Evolutionary conservation across 2,797 vertebrate genomes (phyloP).

Genomic region (Pempheris klunzingeri): DNA sequence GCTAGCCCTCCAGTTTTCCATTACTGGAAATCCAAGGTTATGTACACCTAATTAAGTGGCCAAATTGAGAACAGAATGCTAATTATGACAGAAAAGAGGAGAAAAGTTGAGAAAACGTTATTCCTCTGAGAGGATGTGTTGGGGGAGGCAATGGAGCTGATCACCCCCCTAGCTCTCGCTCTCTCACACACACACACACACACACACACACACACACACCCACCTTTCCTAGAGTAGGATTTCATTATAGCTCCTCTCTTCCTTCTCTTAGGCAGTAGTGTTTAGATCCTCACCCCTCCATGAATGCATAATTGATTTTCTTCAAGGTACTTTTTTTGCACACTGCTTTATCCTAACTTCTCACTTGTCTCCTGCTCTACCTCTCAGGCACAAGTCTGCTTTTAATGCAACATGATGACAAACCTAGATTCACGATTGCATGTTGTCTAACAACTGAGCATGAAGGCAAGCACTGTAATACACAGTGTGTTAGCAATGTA

Average conservation of each 20-base stretch:
- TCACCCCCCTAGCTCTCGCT: slow-evolving; percentile 52
- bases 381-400: slow-evolving; percentile 77
- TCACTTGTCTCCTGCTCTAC: slow-evolving; percentile 58
- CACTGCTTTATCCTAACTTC: slow-evolving; percentile 72
- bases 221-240: slow-evolving; percentile 73
- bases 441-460: slow-evolving; percentile 78
- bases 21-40: slow-evolving; percentile 92
- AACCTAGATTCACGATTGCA: slow-evolving; percentile 71
- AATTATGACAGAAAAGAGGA: slow-evolving; percentile 87
- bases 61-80: slow-evolving; percentile 91
- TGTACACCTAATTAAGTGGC: slow-evolving; percentile 91
- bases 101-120: slow-evolving; percentile 87
- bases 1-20: slow-evolving; percentile 88
- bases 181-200: slow-evolving; percentile 33
- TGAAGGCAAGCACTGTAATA: slow-evolving; percentile 74
- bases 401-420: slow-evolving; percentile 78
- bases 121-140: slow-evolving; percentile 87
- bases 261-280: slow-evolving; percentile 83
- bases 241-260: slow-evolving; percentile 84
- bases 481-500: slow-evolving; percentile 66
- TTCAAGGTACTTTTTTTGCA: slow-evolving; percentile 81
- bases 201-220: slow-evolving; percentile 45
- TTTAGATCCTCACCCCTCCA: slow-evolving; percentile 83
- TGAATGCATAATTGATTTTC: slow-evolving; percentile 89
- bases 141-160: slow-evolving; percentile 81